These are phyloP conservation scores for Alosa alosa DNA, from an alignment of 2,113 vertebrate species.

Conservation along the genomic window DNA sequence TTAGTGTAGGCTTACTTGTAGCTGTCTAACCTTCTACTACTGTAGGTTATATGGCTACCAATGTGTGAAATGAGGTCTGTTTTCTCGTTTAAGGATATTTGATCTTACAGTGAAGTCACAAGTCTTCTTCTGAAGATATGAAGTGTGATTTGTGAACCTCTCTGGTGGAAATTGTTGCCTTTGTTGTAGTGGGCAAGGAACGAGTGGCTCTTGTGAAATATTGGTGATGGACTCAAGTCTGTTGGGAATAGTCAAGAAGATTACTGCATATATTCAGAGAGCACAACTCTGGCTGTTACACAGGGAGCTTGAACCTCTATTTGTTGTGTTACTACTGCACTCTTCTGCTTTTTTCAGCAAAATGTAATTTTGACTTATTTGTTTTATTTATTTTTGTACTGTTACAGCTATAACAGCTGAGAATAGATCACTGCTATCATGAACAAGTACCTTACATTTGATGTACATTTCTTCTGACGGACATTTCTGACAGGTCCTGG, in stretches of 20 bases:
- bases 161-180: background rate
- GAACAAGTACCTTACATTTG: background rate
- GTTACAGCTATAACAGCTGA: background rate
- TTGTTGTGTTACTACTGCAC: background rate
- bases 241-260: background rate
- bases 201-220: background rate
- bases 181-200: background rate
- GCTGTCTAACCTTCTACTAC: no score
- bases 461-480: background rate
- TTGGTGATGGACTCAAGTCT: background rate
- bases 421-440: background rate
- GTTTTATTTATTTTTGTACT: background rate
- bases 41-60: no score
- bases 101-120: background rate
- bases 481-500: conserved; percentile 75
- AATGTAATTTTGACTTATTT: background rate
- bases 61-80: background rate
- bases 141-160: background rate
- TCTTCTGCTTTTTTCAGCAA: background rate
- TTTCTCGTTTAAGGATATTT: background rate
- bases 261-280: background rate
- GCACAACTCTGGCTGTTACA: background rate
- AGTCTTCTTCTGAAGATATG: background rate
- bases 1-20: no score
- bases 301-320: background rate